Evolutionary conservation across 1,140 invertebrate species (phyloP), one percentile per base, ranked within the genome.

Genomic region (Forficula auricularia): DNA sequence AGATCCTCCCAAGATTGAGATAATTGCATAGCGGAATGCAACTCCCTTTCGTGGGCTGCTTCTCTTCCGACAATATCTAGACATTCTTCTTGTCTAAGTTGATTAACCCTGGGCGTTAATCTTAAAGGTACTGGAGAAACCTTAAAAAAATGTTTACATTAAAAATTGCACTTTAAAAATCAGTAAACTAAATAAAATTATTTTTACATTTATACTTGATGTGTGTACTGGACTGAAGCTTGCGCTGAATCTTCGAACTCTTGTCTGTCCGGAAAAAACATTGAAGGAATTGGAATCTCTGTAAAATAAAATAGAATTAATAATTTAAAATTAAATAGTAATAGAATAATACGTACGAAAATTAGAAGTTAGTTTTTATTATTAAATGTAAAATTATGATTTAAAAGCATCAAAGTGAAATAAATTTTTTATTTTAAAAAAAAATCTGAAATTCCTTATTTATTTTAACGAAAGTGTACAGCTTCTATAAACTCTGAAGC

Each of bases 1-100:
- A 90, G 66, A 63, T 89, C 84, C 60, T 89, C 84, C 71, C 81
- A 88, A 13, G 84, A 88, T 56, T 84, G 83, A 1, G 84, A 88
- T 61, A 90, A 88, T 59, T 84, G 80, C 70, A 91, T 84, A 47
- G 82, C 77, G 54, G 76, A 78, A 55, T 87, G 81, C 40, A 86
- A 71, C 63, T 89, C 83, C 36, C 79, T 72, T 65, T 92, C 86
- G 60, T 88, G 84, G n/a, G 82, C 83, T 33, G 80, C 76, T 64
- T 91, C 87, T 38, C 84, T 66, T 36, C 71, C 73, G 51, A 68
- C 71, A 2, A 81, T 69, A 57, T 88, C 84, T 18, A 82, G 75
- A 54, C 81, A 84, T 64, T 91, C 86, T 65, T 90, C 86, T 49
- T 83, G 77, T 40, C 84, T 70, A 32, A 92, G 63, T 63, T 89